These are phyloP conservation scores for Iphiclides podalirius DNA, from an alignment of 2,888 invertebrate genomes.

Conservation along the genomic window DNA sequence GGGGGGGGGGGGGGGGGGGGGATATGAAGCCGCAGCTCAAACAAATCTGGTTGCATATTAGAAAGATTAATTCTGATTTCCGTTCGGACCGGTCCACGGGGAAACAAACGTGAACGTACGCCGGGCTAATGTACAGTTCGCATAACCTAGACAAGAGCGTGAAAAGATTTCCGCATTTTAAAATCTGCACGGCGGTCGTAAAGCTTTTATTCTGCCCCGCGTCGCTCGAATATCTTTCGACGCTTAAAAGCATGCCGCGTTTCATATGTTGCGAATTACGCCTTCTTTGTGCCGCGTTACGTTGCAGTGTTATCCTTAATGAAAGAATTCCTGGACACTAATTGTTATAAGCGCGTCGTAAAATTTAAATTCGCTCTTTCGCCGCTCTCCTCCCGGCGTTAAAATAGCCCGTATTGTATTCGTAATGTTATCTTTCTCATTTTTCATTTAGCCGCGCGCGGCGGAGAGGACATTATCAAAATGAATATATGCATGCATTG, in stretches of 20 bases:
- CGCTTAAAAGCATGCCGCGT: conserved; percentile 20
- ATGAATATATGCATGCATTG: background rate
- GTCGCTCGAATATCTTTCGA: conserved; percentile 20
- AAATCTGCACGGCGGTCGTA: conserved; percentile 14
- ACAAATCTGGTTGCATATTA: no score
- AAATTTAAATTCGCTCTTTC: conserved; percentile 20
- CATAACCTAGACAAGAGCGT: conserved; percentile 6
- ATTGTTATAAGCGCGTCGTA: conserved; percentile 21
- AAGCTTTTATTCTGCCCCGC: conserved; percentile 15
- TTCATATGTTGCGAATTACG: conserved; percentile 18
- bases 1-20: no score
- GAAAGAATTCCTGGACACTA: conserved; percentile 23
- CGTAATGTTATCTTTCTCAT: background rate
- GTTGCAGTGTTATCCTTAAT: conserved; percentile 19
- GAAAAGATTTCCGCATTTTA: conserved; percentile 13
- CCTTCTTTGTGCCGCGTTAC: conserved; percentile 21
- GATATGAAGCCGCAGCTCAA: no score
- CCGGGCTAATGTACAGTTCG: conserved; percentile 14
- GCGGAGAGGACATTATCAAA: background rate
- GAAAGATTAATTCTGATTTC: no score
- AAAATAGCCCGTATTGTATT: conserved; percentile 6
- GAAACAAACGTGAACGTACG: no score
- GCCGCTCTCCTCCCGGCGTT: background rate
- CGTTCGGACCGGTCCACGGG: no score
- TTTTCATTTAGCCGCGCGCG: background rate